phyloP scores from a whole-genome alignment of 1,140 invertebrate genomes.

The Kradibia gibbosae region DNA sequence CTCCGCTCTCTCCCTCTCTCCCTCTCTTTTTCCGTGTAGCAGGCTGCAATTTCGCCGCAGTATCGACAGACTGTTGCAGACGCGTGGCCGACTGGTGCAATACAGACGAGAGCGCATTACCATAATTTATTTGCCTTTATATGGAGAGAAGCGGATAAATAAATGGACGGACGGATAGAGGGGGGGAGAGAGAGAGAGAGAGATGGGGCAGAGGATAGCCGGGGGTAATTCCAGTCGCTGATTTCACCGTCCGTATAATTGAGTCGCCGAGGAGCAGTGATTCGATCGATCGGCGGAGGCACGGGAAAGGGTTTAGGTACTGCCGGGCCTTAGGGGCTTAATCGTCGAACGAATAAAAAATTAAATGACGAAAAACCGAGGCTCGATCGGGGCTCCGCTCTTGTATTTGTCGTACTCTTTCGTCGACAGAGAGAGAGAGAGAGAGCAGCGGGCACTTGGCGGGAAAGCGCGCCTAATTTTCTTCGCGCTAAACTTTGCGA shows the following conservation, averaged over 20 bases:
- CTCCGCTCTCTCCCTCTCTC: slow-evolving; percentile 1
- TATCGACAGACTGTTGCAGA: slow-evolving; percentile 30
- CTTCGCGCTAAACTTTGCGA: too few relatives aligned
- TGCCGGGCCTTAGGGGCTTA: slow-evolving; percentile 3
- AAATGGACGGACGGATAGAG: neutral
- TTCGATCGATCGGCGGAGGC: slow-evolving; percentile 11
- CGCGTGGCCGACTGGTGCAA: neutral
- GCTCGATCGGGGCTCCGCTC: neutral
- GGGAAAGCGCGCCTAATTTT: too few relatives aligned
- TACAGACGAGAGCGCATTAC: neutral
- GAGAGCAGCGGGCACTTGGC: too few relatives aligned
- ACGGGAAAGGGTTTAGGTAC: neutral
- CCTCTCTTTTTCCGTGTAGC: neutral
- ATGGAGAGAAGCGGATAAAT: neutral
- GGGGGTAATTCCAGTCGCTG: slow-evolving; percentile 44
- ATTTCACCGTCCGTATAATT: slow-evolving; percentile 43
- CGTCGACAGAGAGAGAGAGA: too few relatives aligned
- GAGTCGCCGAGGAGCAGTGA: slow-evolving; percentile 27
- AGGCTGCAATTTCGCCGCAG: slow-evolving; percentile 4
- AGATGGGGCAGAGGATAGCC: neutral
- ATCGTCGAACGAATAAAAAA: neutral
- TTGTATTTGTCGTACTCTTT: neutral
- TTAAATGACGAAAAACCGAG: neutral
- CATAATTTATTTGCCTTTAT: slow-evolving; percentile 47
- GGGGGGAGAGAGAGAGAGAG: neutral